phyloP scores from a whole-genome alignment of 2,888 invertebrate species.

The Philaethria dido region DNA sequence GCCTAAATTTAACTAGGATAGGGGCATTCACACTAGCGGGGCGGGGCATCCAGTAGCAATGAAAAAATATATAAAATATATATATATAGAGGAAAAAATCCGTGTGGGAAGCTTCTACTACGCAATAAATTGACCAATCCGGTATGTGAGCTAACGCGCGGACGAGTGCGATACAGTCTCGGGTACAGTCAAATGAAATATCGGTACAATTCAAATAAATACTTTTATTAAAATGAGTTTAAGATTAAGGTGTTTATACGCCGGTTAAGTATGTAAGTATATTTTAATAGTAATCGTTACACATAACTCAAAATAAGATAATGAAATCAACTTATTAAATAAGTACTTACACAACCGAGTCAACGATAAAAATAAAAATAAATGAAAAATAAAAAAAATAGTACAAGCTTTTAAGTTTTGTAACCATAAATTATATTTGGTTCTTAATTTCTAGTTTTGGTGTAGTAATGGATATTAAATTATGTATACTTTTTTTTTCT shows the following conservation, averaged over 20 bases:
- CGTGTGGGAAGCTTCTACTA: constrained; percentile 76
- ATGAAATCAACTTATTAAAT: constrained; percentile 77
- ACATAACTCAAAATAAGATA: constrained; percentile 68
- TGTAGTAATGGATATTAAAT: constrained; percentile 73
- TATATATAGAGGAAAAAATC: constrained; percentile 57
- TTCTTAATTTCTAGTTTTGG: constrained; percentile 68
- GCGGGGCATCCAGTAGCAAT: constrained; percentile 79
- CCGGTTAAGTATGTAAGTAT: constrained; percentile 76
- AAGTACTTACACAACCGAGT: constrained; percentile 85
- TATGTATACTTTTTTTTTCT: constrained; percentile 51
- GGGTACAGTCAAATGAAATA: constrained; percentile 73
- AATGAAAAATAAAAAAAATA: constrained; percentile 39
- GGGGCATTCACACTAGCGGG: constrained; percentile 81
- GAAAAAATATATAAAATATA: constrained; percentile 68
- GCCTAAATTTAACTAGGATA: constrained; percentile 72
- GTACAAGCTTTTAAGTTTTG: constrained; percentile 57
- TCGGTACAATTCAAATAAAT: constrained; percentile 73
- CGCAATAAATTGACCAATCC: constrained; percentile 61
- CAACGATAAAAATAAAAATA: constrained; percentile 66
- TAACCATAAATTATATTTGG: constrained; percentile 53
- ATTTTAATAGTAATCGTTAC: constrained; percentile 77
- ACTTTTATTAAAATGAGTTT: constrained; percentile 79
- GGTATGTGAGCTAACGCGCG: constrained; percentile 81
- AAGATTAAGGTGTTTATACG: constrained; percentile 73
- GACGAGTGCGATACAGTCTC: constrained; percentile 44